phyloP scores from a whole-genome alignment of 2,113 vertebrate species.

The Lampris incognitus region DNA sequence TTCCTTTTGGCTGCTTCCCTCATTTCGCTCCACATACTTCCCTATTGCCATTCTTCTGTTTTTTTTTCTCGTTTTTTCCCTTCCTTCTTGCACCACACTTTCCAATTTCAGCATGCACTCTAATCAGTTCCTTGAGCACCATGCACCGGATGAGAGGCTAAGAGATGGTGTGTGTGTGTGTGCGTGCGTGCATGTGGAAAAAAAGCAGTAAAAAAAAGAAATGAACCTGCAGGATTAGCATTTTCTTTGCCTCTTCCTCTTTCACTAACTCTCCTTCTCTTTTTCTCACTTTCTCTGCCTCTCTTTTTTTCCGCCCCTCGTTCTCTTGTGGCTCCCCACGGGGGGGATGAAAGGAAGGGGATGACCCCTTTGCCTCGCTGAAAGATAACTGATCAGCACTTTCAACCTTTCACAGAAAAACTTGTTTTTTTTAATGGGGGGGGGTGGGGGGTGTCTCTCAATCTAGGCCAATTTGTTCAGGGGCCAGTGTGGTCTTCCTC shows the following conservation, averaged over 20 bases:
- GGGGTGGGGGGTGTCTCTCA: conserved; percentile 48
- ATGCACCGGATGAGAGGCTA: conserved; percentile 77
- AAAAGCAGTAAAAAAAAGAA: conserved; percentile 1
- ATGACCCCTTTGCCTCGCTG: conserved; percentile 70
- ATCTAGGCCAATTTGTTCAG: conserved; percentile 36
- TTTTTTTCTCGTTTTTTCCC: conserved; percentile 17
- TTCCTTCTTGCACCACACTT: conserved; percentile 68
- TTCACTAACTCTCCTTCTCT: conserved; percentile 51
- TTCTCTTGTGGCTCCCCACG: conserved; percentile 61
- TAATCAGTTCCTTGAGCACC: conserved; percentile 81
- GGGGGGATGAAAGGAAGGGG: conserved; percentile 71
- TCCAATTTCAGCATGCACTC: conserved; percentile 79
- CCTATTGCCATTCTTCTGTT: conserved; percentile 57
- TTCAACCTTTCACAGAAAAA: conserved; percentile 53
- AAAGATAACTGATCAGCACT: conserved; percentile 79
- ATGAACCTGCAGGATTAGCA: conserved; percentile 72
- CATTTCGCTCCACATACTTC: conserved; percentile 61
- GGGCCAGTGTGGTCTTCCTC: conserved; percentile 16
- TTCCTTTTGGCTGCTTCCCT: conserved; percentile 28
- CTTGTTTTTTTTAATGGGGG: conserved; percentile 46
- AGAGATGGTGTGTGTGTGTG: conserved; percentile 63
- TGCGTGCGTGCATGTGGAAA: conserved; percentile 1
- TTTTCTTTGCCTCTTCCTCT: conserved; percentile 72
- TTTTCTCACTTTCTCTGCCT: conserved; percentile 37
- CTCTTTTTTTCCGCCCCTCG: conserved; percentile 57